A percentile compares a stretch with the other conserved stretches of the same genome.
These are phyloP conservation scores for Carollia perspicillata DNA, from an alignment of 2,113 vertebrate species.

Conservation along the genomic window DNA sequence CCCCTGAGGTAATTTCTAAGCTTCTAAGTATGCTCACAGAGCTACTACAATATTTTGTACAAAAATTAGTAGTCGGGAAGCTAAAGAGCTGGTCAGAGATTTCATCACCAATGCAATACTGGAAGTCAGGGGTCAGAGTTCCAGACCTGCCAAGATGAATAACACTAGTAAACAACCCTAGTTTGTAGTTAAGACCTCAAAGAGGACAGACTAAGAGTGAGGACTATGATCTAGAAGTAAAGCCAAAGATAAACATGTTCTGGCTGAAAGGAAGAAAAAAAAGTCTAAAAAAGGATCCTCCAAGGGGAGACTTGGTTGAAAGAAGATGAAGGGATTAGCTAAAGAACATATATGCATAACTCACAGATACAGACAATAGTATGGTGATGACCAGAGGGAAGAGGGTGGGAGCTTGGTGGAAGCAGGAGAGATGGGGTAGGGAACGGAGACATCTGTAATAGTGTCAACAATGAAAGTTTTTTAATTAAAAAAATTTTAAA, in stretches of 20 bases:
- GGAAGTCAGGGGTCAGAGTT: background rate
- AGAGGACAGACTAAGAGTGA: background rate
- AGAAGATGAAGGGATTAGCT: too few species aligned
- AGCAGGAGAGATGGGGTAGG: too few species aligned
- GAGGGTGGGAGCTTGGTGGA: too few species aligned
- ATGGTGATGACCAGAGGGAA: too few species aligned
- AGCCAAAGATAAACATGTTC: background rate
- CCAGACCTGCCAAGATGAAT: background rate
- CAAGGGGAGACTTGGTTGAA: too few species aligned
- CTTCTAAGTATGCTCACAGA: background rate
- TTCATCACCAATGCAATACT: background rate
- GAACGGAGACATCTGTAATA: too few species aligned
- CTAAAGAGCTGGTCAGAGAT: background rate
- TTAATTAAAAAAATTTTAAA: background rate
- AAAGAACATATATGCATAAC: too few species aligned
- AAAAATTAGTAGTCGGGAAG: background rate
- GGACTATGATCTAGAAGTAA: background rate
- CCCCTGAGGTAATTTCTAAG: background rate
- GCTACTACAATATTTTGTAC: background rate
- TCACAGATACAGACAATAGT: too few species aligned
- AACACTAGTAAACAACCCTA: background rate
- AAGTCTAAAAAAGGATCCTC: background rate
- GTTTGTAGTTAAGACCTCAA: background rate
- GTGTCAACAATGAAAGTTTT: too few species aligned
- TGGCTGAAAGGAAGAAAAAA: background rate